Percentiles rank a stretch among this genome's conserved stretches.
Conservation (phyloP, 2,888 invertebrate genomes). For the Muscina levida region DNA sequence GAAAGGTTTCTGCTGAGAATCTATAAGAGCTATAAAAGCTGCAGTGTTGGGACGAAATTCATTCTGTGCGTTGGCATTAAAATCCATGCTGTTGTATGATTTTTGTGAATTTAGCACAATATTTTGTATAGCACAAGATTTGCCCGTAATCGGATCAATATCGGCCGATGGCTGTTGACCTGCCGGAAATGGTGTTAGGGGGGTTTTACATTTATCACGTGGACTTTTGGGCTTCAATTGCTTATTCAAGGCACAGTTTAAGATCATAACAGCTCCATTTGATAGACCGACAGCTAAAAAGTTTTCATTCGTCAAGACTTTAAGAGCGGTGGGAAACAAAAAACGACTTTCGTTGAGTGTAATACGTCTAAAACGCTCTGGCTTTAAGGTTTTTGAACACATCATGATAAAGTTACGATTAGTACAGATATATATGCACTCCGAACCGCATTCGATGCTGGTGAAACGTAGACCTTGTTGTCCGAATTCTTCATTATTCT, state of each 20-base stretch:
- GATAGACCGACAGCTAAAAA: slow-evolving; percentile 77
- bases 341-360: slow-evolving; percentile 75
- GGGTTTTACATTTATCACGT: slow-evolving; percentile 36
- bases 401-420: slow-evolving; percentile 78
- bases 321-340: slow-evolving; percentile 76
- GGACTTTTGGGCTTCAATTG: slow-evolving; percentile 37
- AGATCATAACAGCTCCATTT: slow-evolving; percentile 77
- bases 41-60: slow-evolving; percentile 73
- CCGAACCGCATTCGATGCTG: slow-evolving; percentile 75
- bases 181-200: slow-evolving; percentile 3
- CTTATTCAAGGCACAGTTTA: slow-evolving; percentile 73
- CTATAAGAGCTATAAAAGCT: slow-evolving; percentile 69
- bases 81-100: slow-evolving; percentile 42
- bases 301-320: slow-evolving; percentile 74
- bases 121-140: slow-evolving; percentile 80
- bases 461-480: slow-evolving; percentile 77
- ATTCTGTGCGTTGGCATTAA: not conserved
- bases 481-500: slow-evolving; percentile 67
- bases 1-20: slow-evolving; percentile 73
- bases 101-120: slow-evolving; percentile 70
- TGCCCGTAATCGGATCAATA: slow-evolving; percentile 72
- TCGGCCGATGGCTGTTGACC: not conserved
- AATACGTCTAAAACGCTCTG: slow-evolving; percentile 75
- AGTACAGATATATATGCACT: slow-evolving; percentile 76
- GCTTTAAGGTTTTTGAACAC: slow-evolving; percentile 76